These are phyloP conservation scores for Mobula hypostoma DNA, from an alignment of 2,113 vertebrate species.

Conservation along the genomic window DNA sequence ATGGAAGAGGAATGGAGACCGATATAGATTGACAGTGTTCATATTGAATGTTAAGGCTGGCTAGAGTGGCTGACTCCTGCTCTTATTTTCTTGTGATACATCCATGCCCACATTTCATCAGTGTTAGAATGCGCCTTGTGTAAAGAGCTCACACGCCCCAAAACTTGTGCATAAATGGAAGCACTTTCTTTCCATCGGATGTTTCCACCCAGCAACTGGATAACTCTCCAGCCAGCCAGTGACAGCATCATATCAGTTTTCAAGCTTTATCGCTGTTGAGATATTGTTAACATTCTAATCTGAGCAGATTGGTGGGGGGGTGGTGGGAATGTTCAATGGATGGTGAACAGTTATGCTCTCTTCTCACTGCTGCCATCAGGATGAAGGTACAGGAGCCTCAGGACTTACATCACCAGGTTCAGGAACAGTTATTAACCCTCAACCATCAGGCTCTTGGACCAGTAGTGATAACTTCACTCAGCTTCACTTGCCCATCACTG, in stretches of 20 bases:
- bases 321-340: neutral
- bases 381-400: too few species aligned
- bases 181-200: neutral
- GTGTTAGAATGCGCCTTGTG: neutral
- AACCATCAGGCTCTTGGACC: too few species aligned
- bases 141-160: neutral
- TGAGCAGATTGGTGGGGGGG: neutral
- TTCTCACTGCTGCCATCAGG: too few species aligned
- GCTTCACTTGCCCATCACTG: too few species aligned
- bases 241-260: neutral
- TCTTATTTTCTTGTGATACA: neutral
- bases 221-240: neutral
- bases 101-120: neutral
- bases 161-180: neutral
- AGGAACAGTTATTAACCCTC: too few species aligned
- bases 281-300: neutral
- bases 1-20: too few species aligned
- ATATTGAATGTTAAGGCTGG: too few species aligned
- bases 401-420: too few species aligned
- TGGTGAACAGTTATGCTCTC: too few species aligned
- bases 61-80: too few species aligned
- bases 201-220: neutral
- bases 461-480: too few species aligned
- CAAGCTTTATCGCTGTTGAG: neutral
- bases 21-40: too few species aligned